Base-by-base conservation (phyloP, 2,113 vertebrate species). In the Balaeniceps rex region DNA sequence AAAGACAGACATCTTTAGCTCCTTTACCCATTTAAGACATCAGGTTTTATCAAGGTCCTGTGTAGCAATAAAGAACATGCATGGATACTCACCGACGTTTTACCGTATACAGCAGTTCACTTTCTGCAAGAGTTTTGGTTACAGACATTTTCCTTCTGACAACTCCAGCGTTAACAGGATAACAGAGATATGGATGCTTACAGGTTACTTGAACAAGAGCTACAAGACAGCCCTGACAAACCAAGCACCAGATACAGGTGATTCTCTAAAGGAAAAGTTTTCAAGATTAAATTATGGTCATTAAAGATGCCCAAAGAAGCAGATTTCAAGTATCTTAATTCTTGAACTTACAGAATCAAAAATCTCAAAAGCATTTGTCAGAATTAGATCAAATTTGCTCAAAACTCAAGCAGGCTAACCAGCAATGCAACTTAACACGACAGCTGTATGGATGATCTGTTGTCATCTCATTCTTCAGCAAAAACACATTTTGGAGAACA, bases 41-140 rank as follows among this genome's bases (percentile, higher is more conserved):
- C 21, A 14, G 55, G 29, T 64, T 76, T 38, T 57, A 75, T 23
- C n/a, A 51, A 51, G 31, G 24, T 64, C 40, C 40, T 19, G 36
- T 12, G 10, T 3, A 70, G 61, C 61, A 63, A 51, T 19, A 13
- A 26, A 80, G 31, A 75, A 19, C 55, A 17, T 0, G 4, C 40
- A 66, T 1, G 8, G n/a, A 49, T 17, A 33, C 47, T 28, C 61
- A 17, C n/a, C 3, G 0, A 42, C 1, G 0, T 34, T 6, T 4
- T 3, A 31, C 17, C 15, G 46, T 6, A 80, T 14, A 34, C 34
- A 40, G 7, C 21, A n/a, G 34, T 21, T 75, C 40, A n/a, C 19
- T 2, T 74, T 26, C 54, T 33, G 29, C 61, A 75, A 38, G 75
- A 1, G 1, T 23, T n/a, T 11, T 46, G 21, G 11, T 31, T 74